These are phyloP conservation scores for Argyresthia albistria DNA, from an alignment of 2,888 invertebrate genomes.

Conservation along the genomic window DNA sequence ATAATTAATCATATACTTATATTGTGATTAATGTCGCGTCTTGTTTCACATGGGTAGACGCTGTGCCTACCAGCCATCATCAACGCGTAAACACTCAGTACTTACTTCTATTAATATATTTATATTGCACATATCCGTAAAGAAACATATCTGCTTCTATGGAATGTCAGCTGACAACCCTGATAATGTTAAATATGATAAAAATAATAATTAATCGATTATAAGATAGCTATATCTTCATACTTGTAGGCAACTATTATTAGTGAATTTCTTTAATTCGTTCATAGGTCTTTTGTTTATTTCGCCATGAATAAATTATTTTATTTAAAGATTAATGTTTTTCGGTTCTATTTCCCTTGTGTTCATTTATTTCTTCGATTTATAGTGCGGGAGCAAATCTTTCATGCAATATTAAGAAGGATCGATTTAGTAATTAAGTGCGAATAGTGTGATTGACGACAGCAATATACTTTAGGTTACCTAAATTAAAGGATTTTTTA, in stretches of 20 bases:
- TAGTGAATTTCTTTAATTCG: slow-evolving; percentile 1
- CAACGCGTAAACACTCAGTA: no score
- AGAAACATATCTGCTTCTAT: slow-evolving; percentile 62
- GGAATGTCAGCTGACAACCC: slow-evolving; percentile 22
- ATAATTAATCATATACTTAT: neutral
- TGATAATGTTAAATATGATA: neutral
- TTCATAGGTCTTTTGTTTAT: slow-evolving; percentile 11
- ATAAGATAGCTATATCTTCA: slow-evolving; percentile 3
- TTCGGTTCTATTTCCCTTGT: slow-evolving; percentile 26
- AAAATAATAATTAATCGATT: neutral
- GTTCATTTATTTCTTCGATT: slow-evolving; percentile 13
- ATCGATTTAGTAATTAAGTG: no score
- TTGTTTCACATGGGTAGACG: no score
- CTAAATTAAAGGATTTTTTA: no score
- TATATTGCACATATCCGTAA: slow-evolving; percentile 33
- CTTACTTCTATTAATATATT: neutral
- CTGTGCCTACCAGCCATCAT: no score
- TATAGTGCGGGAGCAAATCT: no score
- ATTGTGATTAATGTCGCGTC: no score
- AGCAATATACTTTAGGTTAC: no score
- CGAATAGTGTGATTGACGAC: no score
- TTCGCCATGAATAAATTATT: slow-evolving; percentile 28
- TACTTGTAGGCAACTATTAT: neutral
- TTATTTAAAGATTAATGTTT: slow-evolving; percentile 24
- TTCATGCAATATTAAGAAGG: no score